A percentile compares a stretch with the other conserved stretches of the same genome.
Conservation (phyloP, 2,888 invertebrate species). For the Melieria crassipennis region DNA sequence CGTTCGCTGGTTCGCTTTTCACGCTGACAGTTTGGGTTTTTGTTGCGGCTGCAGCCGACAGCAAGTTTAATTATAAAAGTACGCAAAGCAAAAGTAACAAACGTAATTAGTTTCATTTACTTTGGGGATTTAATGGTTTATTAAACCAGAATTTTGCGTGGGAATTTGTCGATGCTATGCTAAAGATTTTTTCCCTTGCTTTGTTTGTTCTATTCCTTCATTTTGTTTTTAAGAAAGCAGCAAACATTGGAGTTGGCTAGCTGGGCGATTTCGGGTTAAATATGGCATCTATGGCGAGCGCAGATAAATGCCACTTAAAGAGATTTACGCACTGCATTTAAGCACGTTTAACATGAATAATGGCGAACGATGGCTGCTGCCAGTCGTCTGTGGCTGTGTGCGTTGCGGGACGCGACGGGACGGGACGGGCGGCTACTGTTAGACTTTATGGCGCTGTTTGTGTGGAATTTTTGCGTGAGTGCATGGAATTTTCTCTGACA, state of each 20-base stretch:
- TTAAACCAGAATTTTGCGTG: neutral
- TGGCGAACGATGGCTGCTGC: too few relatives aligned
- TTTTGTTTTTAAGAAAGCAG: neutral
- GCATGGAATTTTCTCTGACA: conserved; percentile 15
- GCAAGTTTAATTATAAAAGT: conserved; percentile 24
- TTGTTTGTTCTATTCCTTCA: neutral
- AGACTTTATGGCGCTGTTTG: too few relatives aligned
- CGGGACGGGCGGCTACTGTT: too few relatives aligned
- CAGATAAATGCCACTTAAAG: neutral
- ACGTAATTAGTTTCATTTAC: conserved; percentile 59
- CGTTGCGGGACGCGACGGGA: too few relatives aligned
- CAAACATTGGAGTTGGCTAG: too few relatives aligned
- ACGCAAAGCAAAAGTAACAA: conserved; percentile 34
- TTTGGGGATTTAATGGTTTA: conserved; percentile 47
- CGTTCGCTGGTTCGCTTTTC: too few relatives aligned
- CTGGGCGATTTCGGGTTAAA: too few relatives aligned
- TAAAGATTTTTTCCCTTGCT: neutral
- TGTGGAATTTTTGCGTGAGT: neutral
- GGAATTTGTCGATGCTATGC: neutral
- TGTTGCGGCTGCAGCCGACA: too few relatives aligned
- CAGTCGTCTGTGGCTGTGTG: too few relatives aligned
- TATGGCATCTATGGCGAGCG: too few relatives aligned
- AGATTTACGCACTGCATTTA: neutral
- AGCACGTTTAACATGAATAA: neutral
- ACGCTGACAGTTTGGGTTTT: too few relatives aligned